Evolutionary conservation across 2,888 invertebrate species (phyloP).

Genomic region (Syrista parreyssii): DNA sequence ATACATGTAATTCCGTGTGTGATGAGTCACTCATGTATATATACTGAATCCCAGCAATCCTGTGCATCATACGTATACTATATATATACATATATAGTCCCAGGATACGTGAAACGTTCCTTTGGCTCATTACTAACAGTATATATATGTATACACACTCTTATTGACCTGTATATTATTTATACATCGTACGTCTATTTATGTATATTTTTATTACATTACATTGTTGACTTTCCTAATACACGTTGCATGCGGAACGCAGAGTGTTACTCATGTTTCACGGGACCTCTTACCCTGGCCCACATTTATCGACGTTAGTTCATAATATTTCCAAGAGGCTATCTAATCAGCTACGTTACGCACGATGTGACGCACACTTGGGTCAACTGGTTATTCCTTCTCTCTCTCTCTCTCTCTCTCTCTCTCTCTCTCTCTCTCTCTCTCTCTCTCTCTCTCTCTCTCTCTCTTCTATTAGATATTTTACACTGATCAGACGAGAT

Average conservation of each 20-base stretch:
- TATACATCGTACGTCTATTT: not conserved
- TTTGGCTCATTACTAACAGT: no score
- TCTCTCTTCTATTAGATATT: slow-evolving; percentile 4
- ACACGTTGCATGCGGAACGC: not conserved
- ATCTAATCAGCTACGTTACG: not conserved
- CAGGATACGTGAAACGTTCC: no score
- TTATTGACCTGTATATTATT: not conserved
- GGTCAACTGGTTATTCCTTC: not conserved
- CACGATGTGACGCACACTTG: not conserved
- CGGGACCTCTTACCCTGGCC: not conserved
- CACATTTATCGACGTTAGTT: not conserved
- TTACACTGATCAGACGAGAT: not conserved
- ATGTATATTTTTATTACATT: not conserved
- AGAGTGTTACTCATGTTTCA: not conserved
- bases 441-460: slow-evolving; percentile 5
- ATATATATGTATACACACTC: not conserved
- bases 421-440: not conserved
- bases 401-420: slow-evolving; percentile 5
- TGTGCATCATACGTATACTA: not conserved
- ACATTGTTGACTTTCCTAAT: not conserved
- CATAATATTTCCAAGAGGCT: not conserved
- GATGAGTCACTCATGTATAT: not conserved
- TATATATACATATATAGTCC: not conserved
- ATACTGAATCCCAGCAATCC: not conserved
- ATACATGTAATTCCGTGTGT: not conserved